Evolutionary conservation across 2,113 vertebrate genomes (phyloP).

Genomic region (Copsychus sechellarum): DNA sequence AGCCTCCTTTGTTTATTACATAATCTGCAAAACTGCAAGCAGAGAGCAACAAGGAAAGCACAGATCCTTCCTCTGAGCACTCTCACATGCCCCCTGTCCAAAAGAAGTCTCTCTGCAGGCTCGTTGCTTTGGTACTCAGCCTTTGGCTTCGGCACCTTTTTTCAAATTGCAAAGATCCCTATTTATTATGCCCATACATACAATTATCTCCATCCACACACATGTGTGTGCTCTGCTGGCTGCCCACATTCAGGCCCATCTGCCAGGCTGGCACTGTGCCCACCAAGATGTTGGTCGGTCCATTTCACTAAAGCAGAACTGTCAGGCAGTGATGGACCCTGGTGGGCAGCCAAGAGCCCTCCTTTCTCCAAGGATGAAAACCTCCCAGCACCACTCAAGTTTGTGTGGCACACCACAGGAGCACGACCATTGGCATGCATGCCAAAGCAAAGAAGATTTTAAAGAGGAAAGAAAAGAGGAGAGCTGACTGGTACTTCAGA

Average conservation of each 20-base stretch:
- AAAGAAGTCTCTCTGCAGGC: not conserved
- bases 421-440: slow-evolving; percentile 31
- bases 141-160: slow-evolving; percentile 15
- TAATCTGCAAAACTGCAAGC: slow-evolving; percentile 32
- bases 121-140: not conserved
- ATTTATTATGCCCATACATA: not conserved
- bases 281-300: slow-evolving; percentile 26
- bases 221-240: slow-evolving; percentile 30
- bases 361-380: slow-evolving; percentile 17
- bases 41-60: slow-evolving; percentile 3
- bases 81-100: not conserved
- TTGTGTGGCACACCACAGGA: slow-evolving; percentile 34
- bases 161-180: not conserved
- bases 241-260: slow-evolving; percentile 65
- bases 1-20: slow-evolving; percentile 37
- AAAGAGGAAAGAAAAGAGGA: slow-evolving; percentile 8
- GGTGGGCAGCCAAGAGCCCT: slow-evolving; percentile 61
- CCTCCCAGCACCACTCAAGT: not conserved
- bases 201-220: not conserved
- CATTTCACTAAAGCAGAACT: slow-evolving; percentile 29
- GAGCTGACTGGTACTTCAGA: slow-evolving; percentile 26
- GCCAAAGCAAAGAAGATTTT: slow-evolving; percentile 53
- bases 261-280: slow-evolving; percentile 69
- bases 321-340: slow-evolving; percentile 49
- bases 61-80: not conserved